A percentile compares a stretch with the other conserved stretches of the same genome.
These are phyloP conservation scores for Otus scops DNA, from an alignment of 2,797 vertebrate genomes.

Conservation along the genomic window DNA sequence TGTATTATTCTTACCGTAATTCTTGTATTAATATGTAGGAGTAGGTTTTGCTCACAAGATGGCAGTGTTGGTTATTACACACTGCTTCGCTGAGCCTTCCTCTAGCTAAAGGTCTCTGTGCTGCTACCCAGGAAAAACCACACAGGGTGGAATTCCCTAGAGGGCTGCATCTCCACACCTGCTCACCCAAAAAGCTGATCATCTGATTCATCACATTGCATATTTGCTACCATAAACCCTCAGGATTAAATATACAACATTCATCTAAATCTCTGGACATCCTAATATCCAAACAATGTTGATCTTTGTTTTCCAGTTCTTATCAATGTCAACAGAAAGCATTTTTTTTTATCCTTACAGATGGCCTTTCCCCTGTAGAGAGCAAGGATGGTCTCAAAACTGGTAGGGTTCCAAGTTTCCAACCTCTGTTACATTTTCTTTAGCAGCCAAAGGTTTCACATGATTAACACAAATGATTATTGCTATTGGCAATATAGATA, in stretches of 20 bases:
- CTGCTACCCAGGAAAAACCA: background rate
- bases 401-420: background rate
- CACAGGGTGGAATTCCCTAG: background rate
- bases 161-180: background rate
- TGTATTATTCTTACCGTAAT: background rate
- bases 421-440: background rate
- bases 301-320: background rate
- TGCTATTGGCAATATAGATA: background rate
- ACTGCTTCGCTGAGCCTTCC: background rate
- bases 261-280: background rate
- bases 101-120: background rate
- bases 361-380: background rate
- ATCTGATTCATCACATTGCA: background rate
- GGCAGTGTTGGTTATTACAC: slow-evolving; percentile 53
- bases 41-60: slow-evolving; percentile 35
- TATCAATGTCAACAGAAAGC: background rate
- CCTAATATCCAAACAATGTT: background rate
- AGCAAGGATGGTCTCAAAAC: background rate
- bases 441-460: background rate
- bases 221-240: background rate
- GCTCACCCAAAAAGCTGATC: background rate
- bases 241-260: background rate
- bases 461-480: background rate
- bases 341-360: background rate
- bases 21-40: background rate